phyloP scores from a whole-genome alignment of 2,797 vertebrate species.

The Acropternis orthonyx region DNA sequence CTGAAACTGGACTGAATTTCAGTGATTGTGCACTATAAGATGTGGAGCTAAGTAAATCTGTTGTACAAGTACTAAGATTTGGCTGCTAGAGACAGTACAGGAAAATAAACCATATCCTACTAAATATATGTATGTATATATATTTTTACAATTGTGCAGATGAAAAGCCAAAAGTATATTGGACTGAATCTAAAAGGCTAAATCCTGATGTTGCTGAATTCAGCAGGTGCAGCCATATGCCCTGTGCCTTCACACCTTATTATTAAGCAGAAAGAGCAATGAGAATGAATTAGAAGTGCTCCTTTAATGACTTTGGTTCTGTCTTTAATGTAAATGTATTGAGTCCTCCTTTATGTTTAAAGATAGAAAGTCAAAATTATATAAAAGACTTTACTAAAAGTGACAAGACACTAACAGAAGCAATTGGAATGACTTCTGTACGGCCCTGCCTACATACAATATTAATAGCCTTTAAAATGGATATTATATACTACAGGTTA shows the following conservation, averaged over 20 bases:
- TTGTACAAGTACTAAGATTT: not conserved
- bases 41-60: not conserved
- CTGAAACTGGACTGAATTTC: not conserved
- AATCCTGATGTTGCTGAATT: not conserved
- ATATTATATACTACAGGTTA: not conserved
- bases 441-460: not conserved
- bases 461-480: not conserved
- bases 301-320: constrained; percentile 27
- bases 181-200: not conserved
- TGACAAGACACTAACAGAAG: not conserved
- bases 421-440: not conserved
- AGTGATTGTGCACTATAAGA: not conserved
- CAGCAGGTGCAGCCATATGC: not conserved
- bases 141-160: not conserved
- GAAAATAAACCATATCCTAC: constrained; percentile 28
- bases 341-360: not conserved
- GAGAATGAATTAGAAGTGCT: not conserved
- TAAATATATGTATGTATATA: not conserved
- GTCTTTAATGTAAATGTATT: not conserved
- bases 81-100: constrained; percentile 12
- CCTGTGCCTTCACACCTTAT: not conserved
- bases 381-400: not conserved
- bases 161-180: not conserved
- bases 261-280: not conserved
- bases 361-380: not conserved